Percentiles rank a stretch among this genome's conserved stretches.
These are phyloP conservation scores for Myotis planiceps DNA, from an alignment of 2,797 vertebrate species.

Conservation along the genomic window DNA sequence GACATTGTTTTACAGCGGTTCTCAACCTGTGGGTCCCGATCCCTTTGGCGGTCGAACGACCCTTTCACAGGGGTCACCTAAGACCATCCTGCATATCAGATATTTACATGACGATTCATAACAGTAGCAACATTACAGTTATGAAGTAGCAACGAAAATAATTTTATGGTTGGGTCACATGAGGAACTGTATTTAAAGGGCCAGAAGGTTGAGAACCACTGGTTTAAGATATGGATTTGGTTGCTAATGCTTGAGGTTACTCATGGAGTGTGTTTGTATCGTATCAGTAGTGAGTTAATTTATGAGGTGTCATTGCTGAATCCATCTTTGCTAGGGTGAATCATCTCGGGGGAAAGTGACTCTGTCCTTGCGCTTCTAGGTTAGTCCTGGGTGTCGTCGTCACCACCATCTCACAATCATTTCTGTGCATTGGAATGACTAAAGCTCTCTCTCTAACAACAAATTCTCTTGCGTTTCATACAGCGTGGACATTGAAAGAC, in stretches of 20 bases:
- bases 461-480: slow-evolving; percentile 42
- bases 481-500: slow-evolving; percentile 90
- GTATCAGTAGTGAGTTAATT: background rate
- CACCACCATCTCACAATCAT: background rate
- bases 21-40: too few species aligned
- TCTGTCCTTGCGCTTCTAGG: background rate
- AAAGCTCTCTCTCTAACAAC: background rate
- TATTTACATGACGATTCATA: too few species aligned
- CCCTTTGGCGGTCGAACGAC: too few species aligned
- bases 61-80: too few species aligned
- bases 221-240: slow-evolving; percentile 2
- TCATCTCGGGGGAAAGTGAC: background rate
- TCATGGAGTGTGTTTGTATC: background rate
- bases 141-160: too few species aligned
- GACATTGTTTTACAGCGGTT: background rate
- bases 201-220: too few species aligned
- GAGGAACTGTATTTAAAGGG: too few species aligned
- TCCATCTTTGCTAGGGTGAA: background rate
- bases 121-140: too few species aligned
- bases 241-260: background rate
- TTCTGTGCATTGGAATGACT: background rate
- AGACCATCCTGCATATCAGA: too few species aligned
- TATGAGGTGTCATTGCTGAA: background rate
- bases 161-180: too few species aligned
- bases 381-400: background rate